Conservation (phyloP, 2,888 invertebrate genomes). For the Antheraea assamensis region DNA sequence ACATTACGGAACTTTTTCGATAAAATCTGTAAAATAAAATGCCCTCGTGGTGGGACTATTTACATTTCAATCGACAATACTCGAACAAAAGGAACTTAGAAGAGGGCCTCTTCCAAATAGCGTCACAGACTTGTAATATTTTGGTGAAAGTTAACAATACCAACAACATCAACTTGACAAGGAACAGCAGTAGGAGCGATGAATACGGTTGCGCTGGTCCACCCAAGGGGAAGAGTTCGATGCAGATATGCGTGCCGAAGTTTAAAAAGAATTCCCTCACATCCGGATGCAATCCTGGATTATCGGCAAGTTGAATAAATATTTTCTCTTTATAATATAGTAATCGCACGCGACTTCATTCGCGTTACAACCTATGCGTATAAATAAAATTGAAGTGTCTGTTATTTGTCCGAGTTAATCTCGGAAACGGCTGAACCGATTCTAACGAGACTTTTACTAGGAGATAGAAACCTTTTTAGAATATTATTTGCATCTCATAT, state of each 20-base stretch:
- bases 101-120: slow-evolving; percentile 89
- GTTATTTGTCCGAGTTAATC: too few relatives aligned
- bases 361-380: too few relatives aligned
- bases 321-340: too few relatives aligned
- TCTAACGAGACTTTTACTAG: too few relatives aligned
- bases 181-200: slow-evolving; percentile 83
- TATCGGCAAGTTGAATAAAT: slow-evolving; percentile 78
- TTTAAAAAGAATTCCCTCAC: slow-evolving; percentile 74
- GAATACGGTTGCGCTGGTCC: slow-evolving; percentile 80
- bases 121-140: slow-evolving; percentile 89
- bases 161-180: slow-evolving; percentile 86
- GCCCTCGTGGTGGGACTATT: slow-evolving; percentile 85
- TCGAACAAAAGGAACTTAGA: slow-evolving; percentile 85
- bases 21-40: slow-evolving; percentile 62
- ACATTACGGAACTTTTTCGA: slow-evolving; percentile 42
- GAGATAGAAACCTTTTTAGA: too few relatives aligned
- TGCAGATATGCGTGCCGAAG: slow-evolving; percentile 83
- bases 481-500: too few relatives aligned
- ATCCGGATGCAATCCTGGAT: slow-evolving; percentile 81
- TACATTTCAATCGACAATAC: slow-evolving; percentile 76
- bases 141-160: slow-evolving; percentile 89
- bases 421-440: too few relatives aligned
- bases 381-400: too few relatives aligned
- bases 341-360: too few relatives aligned
- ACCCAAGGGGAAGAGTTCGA: slow-evolving; percentile 66